Conservation (phyloP, 2,797 vertebrate species). For the Phrynocephalus vlangalii region DNA sequence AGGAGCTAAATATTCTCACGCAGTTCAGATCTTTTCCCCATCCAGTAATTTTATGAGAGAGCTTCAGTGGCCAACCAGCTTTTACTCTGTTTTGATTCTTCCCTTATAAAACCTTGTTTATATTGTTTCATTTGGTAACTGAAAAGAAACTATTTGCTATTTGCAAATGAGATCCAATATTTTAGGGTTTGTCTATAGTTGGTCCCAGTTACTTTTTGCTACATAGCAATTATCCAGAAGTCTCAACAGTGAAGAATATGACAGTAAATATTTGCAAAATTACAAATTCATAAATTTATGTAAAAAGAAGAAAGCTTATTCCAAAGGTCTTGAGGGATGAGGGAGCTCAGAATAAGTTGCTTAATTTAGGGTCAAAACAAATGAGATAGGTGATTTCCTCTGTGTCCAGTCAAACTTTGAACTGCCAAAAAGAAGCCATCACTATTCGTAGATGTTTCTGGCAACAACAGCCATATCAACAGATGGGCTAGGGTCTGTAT, state of each 20-base stretch:
- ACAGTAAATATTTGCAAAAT: background rate
- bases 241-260: background rate
- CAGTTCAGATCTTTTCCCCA: constrained; percentile 5
- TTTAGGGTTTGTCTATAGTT: background rate
- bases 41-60: background rate
- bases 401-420: too few species aligned
- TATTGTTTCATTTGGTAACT: background rate
- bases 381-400: too few species aligned
- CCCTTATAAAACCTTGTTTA: background rate
- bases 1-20: background rate
- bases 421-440: too few species aligned
- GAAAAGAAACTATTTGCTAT: constrained; percentile 14
- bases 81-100: background rate
- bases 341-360: background rate
- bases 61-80: background rate
- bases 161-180: background rate
- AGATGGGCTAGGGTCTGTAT: too few species aligned
- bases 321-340: background rate
- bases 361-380: background rate
- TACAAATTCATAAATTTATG: background rate
- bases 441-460: too few species aligned
- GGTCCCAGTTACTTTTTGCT: background rate
- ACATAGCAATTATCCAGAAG: background rate
- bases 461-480: too few species aligned
- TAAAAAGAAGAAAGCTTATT: background rate